Conservation (phyloP, 1,140 invertebrate genomes). For the Drosophila asahinai region DNA sequence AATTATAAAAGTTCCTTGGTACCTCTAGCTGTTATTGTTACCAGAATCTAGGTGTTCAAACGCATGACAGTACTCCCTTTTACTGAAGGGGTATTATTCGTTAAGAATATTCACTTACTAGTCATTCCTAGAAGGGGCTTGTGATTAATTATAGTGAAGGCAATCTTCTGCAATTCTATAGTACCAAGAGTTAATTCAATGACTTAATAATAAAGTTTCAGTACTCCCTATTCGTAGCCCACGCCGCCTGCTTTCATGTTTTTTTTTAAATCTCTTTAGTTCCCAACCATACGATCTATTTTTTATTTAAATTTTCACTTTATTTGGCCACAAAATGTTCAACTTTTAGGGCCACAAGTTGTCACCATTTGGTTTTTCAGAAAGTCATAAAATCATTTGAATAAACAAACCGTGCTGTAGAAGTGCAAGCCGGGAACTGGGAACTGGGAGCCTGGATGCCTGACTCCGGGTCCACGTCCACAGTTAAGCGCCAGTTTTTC, state of each 20-base stretch:
- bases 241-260: too few relatives aligned
- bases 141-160: too few relatives aligned
- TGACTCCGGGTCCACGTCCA: conserved; percentile 4
- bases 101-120: too few relatives aligned
- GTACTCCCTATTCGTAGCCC: not conserved
- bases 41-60: too few relatives aligned
- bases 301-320: conserved; percentile 27
- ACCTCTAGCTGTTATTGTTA: too few relatives aligned
- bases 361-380: conserved; percentile 72
- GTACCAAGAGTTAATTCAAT: not conserved
- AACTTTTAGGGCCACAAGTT: conserved; percentile 75
- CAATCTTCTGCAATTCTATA: too few relatives aligned
- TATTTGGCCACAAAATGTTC: conserved; percentile 73
- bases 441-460: not conserved
- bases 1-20: too few relatives aligned
- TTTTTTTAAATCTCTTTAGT: not conserved
- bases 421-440: not conserved
- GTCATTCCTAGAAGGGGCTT: too few relatives aligned
- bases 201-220: not conserved
- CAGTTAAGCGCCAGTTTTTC: conserved; percentile 56
- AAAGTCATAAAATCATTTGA: conserved; percentile 79
- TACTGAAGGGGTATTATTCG: too few relatives aligned
- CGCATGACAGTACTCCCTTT: too few relatives aligned
- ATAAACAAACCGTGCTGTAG: conserved; percentile 60
- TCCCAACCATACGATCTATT: not conserved